A percentile compares a stretch with the other conserved stretches of the same genome.
Conservation (phyloP, 2,797 vertebrate genomes). For the Spheniscus humboldti region DNA sequence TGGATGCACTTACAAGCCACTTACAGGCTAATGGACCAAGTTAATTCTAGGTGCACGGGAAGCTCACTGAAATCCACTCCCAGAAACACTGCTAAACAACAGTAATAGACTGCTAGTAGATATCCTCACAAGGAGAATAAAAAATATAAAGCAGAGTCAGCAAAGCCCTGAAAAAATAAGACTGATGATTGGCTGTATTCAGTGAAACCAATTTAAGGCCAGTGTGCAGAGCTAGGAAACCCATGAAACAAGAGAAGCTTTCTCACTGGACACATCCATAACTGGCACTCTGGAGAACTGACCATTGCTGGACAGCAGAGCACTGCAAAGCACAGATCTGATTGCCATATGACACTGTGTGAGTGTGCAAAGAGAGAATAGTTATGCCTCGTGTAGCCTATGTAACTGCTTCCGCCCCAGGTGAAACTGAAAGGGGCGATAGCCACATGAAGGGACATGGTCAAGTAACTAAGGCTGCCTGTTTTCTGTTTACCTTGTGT, state of each 20-base stretch:
- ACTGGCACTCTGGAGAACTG: not conserved
- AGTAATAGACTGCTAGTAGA: not conserved
- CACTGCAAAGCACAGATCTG: not conserved
- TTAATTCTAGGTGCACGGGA: not conserved
- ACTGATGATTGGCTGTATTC: not conserved
- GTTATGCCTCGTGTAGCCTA: accelerated
- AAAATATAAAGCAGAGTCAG: not conserved
- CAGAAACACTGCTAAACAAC: not conserved
- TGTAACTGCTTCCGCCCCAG: not conserved
- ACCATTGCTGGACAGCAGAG: not conserved
- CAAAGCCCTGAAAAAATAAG: not conserved
- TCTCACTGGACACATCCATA: not conserved
- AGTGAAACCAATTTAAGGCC: not conserved
- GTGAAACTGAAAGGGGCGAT: not conserved
- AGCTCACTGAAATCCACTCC: not conserved
- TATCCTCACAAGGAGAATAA: not conserved
- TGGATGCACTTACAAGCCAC: not conserved
- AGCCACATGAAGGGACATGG: accelerated
- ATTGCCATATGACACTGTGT: not conserved
- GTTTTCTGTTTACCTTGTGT: not conserved
- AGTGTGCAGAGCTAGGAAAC: not conserved
- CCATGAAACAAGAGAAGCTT: not conserved
- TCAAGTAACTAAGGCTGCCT: not conserved
- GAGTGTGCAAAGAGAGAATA: not conserved
- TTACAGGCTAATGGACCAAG: not conserved